phyloP scores from a whole-genome alignment of 2,888 invertebrate genomes.

The Limnephilus lunatus region DNA sequence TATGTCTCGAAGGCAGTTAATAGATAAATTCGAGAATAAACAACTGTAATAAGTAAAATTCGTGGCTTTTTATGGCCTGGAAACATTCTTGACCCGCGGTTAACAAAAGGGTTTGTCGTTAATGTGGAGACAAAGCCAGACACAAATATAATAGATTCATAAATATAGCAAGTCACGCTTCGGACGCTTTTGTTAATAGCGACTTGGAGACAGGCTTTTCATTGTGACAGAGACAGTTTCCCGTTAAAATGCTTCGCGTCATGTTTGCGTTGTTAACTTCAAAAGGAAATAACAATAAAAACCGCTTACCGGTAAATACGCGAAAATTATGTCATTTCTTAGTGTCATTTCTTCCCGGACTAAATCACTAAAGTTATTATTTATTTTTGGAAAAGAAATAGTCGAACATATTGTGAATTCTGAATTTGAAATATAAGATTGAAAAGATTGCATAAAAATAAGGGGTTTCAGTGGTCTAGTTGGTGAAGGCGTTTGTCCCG shows the following conservation, averaged over 20 bases:
- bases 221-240: conserved; percentile 21
- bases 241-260: conserved; percentile 29
- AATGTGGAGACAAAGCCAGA: conserved; percentile 8
- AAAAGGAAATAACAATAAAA: conserved; percentile 31
- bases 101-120: conserved; percentile 30
- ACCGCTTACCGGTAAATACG: conserved; percentile 19
- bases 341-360: not conserved
- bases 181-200: conserved; percentile 34
- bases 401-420: too few relatives aligned
- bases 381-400: not conserved
- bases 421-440: too few relatives aligned
- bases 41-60: not conserved
- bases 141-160: conserved; percentile 10
- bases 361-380: not conserved
- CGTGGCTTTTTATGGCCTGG: conserved; percentile 6
- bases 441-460: too few relatives aligned
- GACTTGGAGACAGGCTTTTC: conserved; percentile 21
- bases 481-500: too few relatives aligned
- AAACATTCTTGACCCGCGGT: not conserved
- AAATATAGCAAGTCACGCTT: conserved; percentile 31
- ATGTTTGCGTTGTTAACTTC: conserved; percentile 22
- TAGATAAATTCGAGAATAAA: not conserved
- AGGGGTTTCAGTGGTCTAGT: too few relatives aligned
- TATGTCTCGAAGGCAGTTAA: not conserved
- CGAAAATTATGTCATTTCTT: not conserved